Conservation (phyloP, 2,113 vertebrate genomes). For the Cranoglanis bouderius region DNA sequence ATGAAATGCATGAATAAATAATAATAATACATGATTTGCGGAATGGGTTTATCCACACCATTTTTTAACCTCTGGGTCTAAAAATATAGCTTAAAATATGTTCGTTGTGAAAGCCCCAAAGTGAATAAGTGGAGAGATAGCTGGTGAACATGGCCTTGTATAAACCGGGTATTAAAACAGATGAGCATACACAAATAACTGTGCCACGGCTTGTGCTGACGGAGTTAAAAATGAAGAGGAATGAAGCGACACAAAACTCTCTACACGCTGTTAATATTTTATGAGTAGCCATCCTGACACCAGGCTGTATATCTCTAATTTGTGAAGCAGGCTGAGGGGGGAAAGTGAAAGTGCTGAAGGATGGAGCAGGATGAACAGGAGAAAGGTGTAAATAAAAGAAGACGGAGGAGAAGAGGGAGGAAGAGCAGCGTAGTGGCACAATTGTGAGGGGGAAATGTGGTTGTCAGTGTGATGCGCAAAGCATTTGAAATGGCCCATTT, state of each 20-base stretch:
- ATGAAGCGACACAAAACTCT: slow-evolving; percentile 70
- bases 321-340: slow-evolving; percentile 58
- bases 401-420: slow-evolving; percentile 39
- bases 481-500: slow-evolving; percentile 86
- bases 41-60: not conserved
- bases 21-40: not conserved
- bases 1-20: slow-evolving; percentile 19
- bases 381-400: slow-evolving; percentile 33
- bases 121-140: slow-evolving; percentile 29
- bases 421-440: slow-evolving; percentile 55
- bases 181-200: slow-evolving; percentile 69
- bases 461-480: slow-evolving; percentile 78
- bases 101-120: slow-evolving; percentile 17
- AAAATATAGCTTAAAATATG: slow-evolving; percentile 25
- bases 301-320: slow-evolving; percentile 69
- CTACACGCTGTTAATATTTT: slow-evolving; percentile 79
- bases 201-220: slow-evolving; percentile 67
- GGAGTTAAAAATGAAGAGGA: slow-evolving; percentile 72
- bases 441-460: slow-evolving; percentile 69
- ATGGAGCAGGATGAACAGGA: slow-evolving; percentile 20
- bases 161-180: slow-evolving; percentile 54
- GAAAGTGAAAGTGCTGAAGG: slow-evolving; percentile 32
- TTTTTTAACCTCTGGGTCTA: not conserved
- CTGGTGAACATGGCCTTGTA: slow-evolving; percentile 45
- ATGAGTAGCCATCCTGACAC: slow-evolving; percentile 71